These are phyloP conservation scores for Paedocypris sp. DNA, from an alignment of 2,113 vertebrate genomes.

Conservation along the genomic window DNA sequence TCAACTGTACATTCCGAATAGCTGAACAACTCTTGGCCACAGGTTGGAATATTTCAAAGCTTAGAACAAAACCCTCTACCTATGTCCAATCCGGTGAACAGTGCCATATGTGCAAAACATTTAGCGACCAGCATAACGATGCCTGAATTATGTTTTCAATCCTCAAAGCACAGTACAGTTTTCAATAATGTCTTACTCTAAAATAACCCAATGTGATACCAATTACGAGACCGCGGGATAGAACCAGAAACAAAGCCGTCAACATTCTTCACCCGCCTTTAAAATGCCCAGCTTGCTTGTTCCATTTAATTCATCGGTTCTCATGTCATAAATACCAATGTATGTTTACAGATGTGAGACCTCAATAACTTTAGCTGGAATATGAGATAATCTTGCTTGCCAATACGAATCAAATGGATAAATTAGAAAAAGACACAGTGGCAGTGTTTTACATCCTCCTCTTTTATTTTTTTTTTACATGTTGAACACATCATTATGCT, in stretches of 20 bases:
- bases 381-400: too few relatives aligned
- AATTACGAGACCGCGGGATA: conserved; percentile 48
- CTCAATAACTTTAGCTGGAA: too few relatives aligned
- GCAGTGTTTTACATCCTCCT: too few relatives aligned
- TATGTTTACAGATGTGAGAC: too few relatives aligned
- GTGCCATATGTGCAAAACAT: conserved; percentile 46
- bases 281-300: conserved; percentile 43
- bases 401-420: conserved; percentile 64
- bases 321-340: too few relatives aligned
- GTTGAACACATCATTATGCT: conserved; percentile 40
- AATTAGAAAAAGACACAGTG: conserved; percentile 55
- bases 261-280: conserved; percentile 40
- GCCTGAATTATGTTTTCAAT: conserved; percentile 53
- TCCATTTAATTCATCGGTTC: conserved; percentile 51
- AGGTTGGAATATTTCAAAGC: conserved; percentile 50
- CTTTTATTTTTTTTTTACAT: conserved; percentile 40
- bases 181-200: conserved; percentile 47
- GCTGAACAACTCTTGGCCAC: conserved; percentile 57
- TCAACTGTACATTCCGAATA: conserved; percentile 64
- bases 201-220: conserved; percentile 51
- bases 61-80: conserved; percentile 46
- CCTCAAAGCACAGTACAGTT: conserved; percentile 45
- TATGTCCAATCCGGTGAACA: conserved; percentile 46
- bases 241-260: conserved; percentile 43
- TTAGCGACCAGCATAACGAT: conserved; percentile 50